A percentile compares a stretch with the other conserved stretches of the same genome.
Conservation (phyloP, 2,888 invertebrate genomes). For the Pristionchus exspectatus region DNA sequence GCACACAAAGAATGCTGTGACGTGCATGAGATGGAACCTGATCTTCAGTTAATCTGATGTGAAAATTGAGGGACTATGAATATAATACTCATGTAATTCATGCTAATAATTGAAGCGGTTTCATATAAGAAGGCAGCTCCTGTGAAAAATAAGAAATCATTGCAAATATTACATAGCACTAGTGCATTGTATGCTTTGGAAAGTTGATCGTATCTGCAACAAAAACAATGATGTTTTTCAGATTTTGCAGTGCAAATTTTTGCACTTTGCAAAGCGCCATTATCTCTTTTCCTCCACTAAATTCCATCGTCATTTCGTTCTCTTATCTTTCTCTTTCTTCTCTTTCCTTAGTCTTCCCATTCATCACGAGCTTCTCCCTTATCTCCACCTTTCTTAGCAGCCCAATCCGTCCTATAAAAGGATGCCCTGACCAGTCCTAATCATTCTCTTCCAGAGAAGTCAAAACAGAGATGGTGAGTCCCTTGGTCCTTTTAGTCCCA, state of each 20-base stretch:
- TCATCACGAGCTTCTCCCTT: constrained; percentile 18
- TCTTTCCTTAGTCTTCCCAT: not conserved
- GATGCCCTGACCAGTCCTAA: not conserved
- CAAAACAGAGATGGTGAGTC: constrained; percentile 34
- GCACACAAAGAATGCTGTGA: too few species aligned
- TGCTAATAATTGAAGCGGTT: not conserved
- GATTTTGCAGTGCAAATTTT: too few species aligned
- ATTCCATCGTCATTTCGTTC: constrained; percentile 35
- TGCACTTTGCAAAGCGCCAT: not conserved
- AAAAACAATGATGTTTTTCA: not conserved
- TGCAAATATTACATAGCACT: not conserved
- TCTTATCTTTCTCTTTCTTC: constrained; percentile 33
- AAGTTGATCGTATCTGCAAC: not conserved
- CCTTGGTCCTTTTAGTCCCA: not conserved
- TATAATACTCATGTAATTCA: not conserved
- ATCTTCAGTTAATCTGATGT: not conserved
- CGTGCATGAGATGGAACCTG: not conserved
- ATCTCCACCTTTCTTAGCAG: not conserved
- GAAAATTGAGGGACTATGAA: not conserved
- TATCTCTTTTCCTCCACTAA: not conserved
- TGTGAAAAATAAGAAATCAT: not conserved
- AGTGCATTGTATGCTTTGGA: too few species aligned
- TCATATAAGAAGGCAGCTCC: not conserved
- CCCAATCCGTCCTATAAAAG: constrained; percentile 17
- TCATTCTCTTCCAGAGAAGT: constrained; percentile 42